Evolutionary conservation across 2,888 invertebrate species (phyloP), one percentile per base, ranked within the genome.

Genomic region (Ormyrus thymus): DNA sequence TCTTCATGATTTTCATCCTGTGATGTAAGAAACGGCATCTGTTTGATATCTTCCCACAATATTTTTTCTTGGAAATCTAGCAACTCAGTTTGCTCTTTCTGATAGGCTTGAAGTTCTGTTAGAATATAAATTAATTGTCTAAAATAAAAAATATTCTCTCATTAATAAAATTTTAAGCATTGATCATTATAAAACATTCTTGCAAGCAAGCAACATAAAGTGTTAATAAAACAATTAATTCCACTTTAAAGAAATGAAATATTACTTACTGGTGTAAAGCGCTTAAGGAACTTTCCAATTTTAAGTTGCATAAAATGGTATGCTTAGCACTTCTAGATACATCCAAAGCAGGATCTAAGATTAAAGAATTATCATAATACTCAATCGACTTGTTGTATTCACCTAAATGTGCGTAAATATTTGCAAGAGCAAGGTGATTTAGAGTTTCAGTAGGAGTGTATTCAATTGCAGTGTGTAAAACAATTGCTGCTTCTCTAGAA

Each of bases 391-490:
- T 93, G 84, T 95, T 95, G 86, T 93, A 95, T 81, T 95, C 94
- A 0, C 93, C 93, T 48, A 93, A 84, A 10, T 94, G 92, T 1
- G 95, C 94, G 88, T 94, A 95, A 15, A 95, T 93, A 87, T 95
- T 95, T 7, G 93, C 96, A 11, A 96, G 90, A 5, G 94, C 93
- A 84, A 95, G 93, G 87, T 95, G 94, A 82, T 92, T 93, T 61
- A 92, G 90, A 3, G 93, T 90, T 83, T 92, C 92, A 15, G 91
- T 90, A 0, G 94, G 93, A 61, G 94, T 93, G 84, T 95, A 94
- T 85, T 95, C 95, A 10, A 95, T 92, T 0, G 96, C 95, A 13
- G 94, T 94, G 84, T 93, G 93, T 0, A 96, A 91, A 64, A 96
- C 92, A 80, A 94, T 92, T 0, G 94, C 92, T 0, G 96, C 96